Evolutionary conservation across 2,888 invertebrate species (phyloP).

Genomic region (Drosophila paranaensis): DNA sequence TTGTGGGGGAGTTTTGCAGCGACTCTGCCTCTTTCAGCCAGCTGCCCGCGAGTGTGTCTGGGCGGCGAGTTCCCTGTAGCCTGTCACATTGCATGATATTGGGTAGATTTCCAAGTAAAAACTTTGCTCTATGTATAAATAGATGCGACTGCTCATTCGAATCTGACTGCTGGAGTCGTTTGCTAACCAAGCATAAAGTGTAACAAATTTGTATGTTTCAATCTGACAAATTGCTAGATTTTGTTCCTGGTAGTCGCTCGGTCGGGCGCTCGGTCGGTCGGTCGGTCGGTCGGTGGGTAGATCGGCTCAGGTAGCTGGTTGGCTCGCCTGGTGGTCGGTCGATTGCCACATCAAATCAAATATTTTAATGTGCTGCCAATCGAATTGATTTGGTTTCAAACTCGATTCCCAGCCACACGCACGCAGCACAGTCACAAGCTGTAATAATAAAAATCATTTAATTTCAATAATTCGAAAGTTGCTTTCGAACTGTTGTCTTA

Average conservation of each 20-base stretch:
- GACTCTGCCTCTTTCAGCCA: slow-evolving; percentile 9
- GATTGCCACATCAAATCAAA: slow-evolving; percentile 64
- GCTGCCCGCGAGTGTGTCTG: slow-evolving; percentile 42
- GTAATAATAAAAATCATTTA: slow-evolving; percentile 67
- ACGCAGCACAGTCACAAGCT: slow-evolving; percentile 30
- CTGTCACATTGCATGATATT: slow-evolving; percentile 73
- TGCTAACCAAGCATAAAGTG: slow-evolving; percentile 61
- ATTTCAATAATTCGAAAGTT: slow-evolving; percentile 77
- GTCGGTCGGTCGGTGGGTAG: neutral
- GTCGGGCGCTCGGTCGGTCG: neutral
- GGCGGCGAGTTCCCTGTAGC: slow-evolving; percentile 66
- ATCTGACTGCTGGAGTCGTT: slow-evolving; percentile 27
- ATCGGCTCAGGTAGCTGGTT: slow-evolving; percentile 27
- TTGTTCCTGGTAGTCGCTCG: slow-evolving; percentile 26
- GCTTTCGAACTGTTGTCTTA: slow-evolving; percentile 52
- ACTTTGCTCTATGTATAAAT: slow-evolving; percentile 56
- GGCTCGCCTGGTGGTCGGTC: slow-evolving; percentile 66
- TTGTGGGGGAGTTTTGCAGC: slow-evolving; percentile 57
- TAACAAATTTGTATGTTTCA: slow-evolving; percentile 78
- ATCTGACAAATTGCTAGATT: slow-evolving; percentile 56
- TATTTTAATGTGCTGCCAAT: slow-evolving; percentile 77
- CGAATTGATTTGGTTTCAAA: slow-evolving; percentile 68
- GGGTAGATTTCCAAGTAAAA: slow-evolving; percentile 65
- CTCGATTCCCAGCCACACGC: slow-evolving; percentile 42
- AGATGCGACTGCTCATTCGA: slow-evolving; percentile 35